Base-by-base conservation (phyloP, 2,113 vertebrate genomes). In the Turnix velox region DNA sequence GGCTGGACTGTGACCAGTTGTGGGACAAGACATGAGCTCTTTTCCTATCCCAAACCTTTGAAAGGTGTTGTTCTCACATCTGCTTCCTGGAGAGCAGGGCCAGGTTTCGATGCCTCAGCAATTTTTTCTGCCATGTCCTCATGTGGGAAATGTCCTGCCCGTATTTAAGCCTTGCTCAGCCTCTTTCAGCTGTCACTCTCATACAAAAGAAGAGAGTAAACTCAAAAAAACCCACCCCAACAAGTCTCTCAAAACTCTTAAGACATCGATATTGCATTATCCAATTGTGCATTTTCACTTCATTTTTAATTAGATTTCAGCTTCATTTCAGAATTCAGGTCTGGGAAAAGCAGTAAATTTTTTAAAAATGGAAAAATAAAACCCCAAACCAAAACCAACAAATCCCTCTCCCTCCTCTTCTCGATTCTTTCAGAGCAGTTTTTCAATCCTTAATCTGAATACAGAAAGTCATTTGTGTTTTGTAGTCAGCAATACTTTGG, bases 281-380 rank as follows among this genome's bases (percentile, higher is more conserved):
- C 83, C 72, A 88, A 84, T 69, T 87, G 88, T 77, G 88, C 40
- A n/a, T 92, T 96, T 96, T 96, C 90, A 90, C 49, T 86, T 91
- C 91, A 79, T 84, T 96, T 96, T 91, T 90, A 96, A 96, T 96
- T 95, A 88, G 78, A 81, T 76, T 76, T 42, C 66, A 31, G 22
- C 35, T 94, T 58, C 28, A 37, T 94, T 96, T 92, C 89, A 93
- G 87, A 90, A 90, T 31, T 67, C 48, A 92, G 82, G 93, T 93
- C 94, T 97, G 95, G 88, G 91, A 58, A 97, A 97, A 96, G 87
- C 20, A 66, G 27, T 28, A 39, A 8, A 37, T 68, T 89, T 57
- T 77, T 83, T 37, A 2, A 8, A 22, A 65, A 55, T 48, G 74
- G 58, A n/a, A 2, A 22, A 17, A 10, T 4, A 48, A 23, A 12